phyloP scores from a whole-genome alignment of 2,797 vertebrate genomes.

The Enteromius trimaculatus region DNA sequence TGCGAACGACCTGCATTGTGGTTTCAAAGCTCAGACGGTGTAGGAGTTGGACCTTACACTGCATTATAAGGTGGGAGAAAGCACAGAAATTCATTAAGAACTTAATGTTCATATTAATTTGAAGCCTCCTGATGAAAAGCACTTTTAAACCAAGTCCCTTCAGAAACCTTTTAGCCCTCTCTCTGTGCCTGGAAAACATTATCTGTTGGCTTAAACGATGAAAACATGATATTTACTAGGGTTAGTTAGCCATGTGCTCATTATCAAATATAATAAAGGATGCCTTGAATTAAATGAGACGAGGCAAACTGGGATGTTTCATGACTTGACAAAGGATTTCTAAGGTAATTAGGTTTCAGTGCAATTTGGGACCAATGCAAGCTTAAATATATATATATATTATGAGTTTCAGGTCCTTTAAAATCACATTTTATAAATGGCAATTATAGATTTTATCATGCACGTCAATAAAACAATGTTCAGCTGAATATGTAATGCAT shows the following conservation, averaged over 20 bases:
- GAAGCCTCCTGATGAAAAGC: constrained; percentile 25
- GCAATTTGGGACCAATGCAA: neutral
- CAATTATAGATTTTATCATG: too few relatives aligned
- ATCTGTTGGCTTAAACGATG: neutral
- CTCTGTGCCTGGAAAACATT: constrained; percentile 13
- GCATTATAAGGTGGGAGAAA: constrained; percentile 18
- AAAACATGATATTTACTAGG: constrained; percentile 8
- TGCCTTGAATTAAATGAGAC: neutral
- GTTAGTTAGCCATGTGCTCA: neutral
- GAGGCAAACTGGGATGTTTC: neutral
- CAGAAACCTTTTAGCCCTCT: constrained; percentile 21
- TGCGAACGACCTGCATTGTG: neutral
- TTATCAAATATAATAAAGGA: neutral
- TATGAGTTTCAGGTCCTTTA: neutral
- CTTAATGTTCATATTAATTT: constrained; percentile 1
- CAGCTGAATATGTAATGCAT: neutral
- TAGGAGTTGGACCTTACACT: neutral
- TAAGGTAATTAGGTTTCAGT: neutral
- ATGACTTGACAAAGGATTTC: neutral
- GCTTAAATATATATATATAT: neutral
- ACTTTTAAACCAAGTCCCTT: constrained; percentile 15
- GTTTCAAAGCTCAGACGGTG: neutral
- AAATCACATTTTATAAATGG: neutral
- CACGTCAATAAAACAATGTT: neutral
- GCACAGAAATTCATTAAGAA: constrained; percentile 23